These are phyloP conservation scores for Phthorimaea operculella DNA, from an alignment of 1,140 invertebrate genomes.

Conservation along the genomic window DNA sequence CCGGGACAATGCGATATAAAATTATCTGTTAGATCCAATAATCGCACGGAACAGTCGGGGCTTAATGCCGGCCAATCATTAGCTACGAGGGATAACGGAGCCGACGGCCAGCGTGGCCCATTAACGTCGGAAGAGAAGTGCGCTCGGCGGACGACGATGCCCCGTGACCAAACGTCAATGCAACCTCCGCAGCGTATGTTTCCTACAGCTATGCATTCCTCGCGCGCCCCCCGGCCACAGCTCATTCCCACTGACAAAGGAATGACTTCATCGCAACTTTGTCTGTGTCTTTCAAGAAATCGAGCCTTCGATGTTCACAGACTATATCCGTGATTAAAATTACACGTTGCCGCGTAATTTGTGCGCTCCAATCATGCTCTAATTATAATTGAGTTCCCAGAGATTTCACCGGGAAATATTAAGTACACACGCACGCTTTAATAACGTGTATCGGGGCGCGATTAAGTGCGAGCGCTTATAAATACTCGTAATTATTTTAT, in stretches of 20 bases:
- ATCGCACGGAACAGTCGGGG: slow-evolving; percentile 60
- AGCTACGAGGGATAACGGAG: slow-evolving; percentile 64
- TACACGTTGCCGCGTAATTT: slow-evolving; percentile 12
- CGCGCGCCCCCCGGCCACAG: not conserved
- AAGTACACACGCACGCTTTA: slow-evolving; percentile 26
- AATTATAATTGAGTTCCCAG: slow-evolving; percentile 26
- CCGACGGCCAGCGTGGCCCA: slow-evolving; percentile 43
- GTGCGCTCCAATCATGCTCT: slow-evolving; percentile 23
- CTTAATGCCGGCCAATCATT: slow-evolving; percentile 66
- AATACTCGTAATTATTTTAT: slow-evolving; percentile 55
- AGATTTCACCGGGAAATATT: slow-evolving; percentile 30
- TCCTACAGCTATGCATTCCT: slow-evolving; percentile 2
- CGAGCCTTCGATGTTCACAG: not conserved
- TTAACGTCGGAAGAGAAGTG: slow-evolving; percentile 41
- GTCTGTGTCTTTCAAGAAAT: slow-evolving; percentile 15
- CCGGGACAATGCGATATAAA: slow-evolving; percentile 66
- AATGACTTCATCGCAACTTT: slow-evolving; percentile 58
- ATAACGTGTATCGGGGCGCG: slow-evolving; percentile 27
- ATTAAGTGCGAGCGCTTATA: slow-evolving; percentile 48
- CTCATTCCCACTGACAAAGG: slow-evolving; percentile 30
- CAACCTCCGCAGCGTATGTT: slow-evolving; percentile 26
- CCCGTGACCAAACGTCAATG: slow-evolving; percentile 67
- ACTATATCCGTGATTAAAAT: slow-evolving; percentile 11
- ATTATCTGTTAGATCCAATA: slow-evolving; percentile 68
- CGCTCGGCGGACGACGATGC: slow-evolving; percentile 35